Percentiles rank a stretch among this genome's conserved stretches.
Evolutionary conservation across 1,140 invertebrate genomes (phyloP).

Genomic region (Ceratina australensis): DNA sequence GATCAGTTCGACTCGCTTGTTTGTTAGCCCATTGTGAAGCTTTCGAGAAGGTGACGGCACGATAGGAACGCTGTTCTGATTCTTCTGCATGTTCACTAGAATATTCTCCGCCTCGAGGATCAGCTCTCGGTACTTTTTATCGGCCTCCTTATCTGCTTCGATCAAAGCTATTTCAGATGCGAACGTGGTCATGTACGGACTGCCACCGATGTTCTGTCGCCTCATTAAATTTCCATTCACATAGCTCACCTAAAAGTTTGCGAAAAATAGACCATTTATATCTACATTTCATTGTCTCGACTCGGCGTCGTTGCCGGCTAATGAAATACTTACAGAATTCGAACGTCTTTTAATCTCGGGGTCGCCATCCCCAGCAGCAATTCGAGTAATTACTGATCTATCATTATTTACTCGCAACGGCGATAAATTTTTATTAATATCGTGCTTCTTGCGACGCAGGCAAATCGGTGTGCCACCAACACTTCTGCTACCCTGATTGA

Average conservation of each 20-base stretch:
- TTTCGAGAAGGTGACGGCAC: constrained; percentile 78
- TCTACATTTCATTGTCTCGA: neutral
- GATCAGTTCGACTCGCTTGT: constrained; percentile 84
- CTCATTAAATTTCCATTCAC: constrained; percentile 68
- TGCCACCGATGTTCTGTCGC: constrained; percentile 47
- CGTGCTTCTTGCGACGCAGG: constrained; percentile 76
- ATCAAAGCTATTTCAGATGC: constrained; percentile 81
- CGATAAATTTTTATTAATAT: constrained; percentile 67
- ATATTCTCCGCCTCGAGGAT: constrained; percentile 89
- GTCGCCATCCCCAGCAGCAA: constrained; percentile 41
- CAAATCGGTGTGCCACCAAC: constrained; percentile 84
- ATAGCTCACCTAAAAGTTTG: constrained; percentile 62
- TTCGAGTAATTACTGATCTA: neutral
- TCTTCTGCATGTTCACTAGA: constrained; percentile 82
- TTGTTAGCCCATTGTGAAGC: constrained; percentile 78
- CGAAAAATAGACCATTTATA: neutral
- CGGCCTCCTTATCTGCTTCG: constrained; percentile 87
- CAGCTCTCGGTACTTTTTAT: constrained; percentile 87
- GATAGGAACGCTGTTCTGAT: constrained; percentile 69
- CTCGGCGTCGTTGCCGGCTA: neutral
- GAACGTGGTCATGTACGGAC: constrained; percentile 68
- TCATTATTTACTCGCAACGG: constrained; percentile 49
- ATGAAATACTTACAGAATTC: constrained; percentile 60
- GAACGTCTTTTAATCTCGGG: constrained; percentile 67
- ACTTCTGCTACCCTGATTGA: constrained; percentile 81